These are phyloP conservation scores for Crotalus viridis DNA, from an alignment of 2,113 vertebrate species.

Conservation along the genomic window DNA sequence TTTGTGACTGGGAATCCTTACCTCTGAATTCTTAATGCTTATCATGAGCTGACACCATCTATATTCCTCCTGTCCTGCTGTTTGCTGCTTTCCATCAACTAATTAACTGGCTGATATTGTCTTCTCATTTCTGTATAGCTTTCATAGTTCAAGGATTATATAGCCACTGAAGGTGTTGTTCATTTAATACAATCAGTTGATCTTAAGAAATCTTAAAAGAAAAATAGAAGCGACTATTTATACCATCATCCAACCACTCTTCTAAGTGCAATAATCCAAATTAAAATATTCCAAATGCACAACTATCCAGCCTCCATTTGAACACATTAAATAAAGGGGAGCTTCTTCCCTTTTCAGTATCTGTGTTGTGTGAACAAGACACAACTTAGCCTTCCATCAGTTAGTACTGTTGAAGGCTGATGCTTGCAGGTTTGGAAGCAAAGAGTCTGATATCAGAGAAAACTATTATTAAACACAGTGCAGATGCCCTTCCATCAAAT, in stretches of 20 bases:
- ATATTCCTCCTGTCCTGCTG: not conserved
- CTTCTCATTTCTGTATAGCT: not conserved
- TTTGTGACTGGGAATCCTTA: not conserved
- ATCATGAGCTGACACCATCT: not conserved
- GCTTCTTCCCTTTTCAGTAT: not conserved
- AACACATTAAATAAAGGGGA: not conserved
- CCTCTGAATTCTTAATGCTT: not conserved
- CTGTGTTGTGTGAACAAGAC: not conserved
- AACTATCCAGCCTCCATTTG: not conserved
- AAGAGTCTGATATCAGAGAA: not conserved
- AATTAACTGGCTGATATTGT: not conserved
- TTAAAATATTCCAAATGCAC: not conserved
- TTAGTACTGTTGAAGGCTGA: not conserved
- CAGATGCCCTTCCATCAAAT: not conserved
- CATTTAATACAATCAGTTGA: not conserved
- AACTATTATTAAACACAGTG: not conserved
- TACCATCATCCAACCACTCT: not conserved
- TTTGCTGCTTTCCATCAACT: not conserved
- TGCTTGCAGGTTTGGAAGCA: not conserved
- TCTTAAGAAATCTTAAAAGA: not conserved
- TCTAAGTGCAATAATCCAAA: not conserved
- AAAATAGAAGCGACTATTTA: not conserved
- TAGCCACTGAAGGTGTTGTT: not conserved
- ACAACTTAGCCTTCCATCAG: not conserved
- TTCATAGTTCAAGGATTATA: not conserved